phyloP scores from a whole-genome alignment of 2,113 vertebrate species.

The Fulica atra region DNA sequence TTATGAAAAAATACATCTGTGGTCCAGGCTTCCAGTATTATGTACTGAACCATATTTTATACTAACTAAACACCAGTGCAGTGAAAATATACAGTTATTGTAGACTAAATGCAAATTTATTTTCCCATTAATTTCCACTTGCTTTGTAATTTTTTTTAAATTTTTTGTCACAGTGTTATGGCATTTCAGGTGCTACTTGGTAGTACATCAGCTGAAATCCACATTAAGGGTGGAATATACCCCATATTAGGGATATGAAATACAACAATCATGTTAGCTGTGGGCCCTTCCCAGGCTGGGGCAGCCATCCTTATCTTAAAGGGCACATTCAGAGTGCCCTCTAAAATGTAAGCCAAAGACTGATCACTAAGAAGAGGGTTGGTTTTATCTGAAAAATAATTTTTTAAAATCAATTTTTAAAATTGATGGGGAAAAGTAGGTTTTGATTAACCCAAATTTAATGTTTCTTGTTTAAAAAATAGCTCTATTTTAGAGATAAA shows the following conservation, averaged over 20 bases:
- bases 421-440: neutral
- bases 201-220: neutral
- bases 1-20: neutral
- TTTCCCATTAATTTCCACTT: neutral
- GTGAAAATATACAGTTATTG: neutral
- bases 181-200: neutral
- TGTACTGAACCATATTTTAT: neutral
- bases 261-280: neutral
- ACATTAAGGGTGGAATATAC: neutral
- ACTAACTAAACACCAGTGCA: neutral
- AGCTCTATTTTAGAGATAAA: neutral
- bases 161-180: neutral
- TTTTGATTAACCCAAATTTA: neutral
- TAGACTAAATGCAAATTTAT: neutral
- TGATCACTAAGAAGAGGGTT: neutral
- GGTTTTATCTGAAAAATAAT: neutral
- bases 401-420: neutral
- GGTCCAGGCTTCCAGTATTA: neutral
- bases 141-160: no score
- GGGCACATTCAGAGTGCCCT: accelerated
- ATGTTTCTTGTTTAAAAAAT: neutral
- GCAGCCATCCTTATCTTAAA: neutral
- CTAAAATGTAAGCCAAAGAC: neutral
- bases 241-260: neutral
- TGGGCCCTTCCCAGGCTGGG: neutral